Conservation (phyloP, 2,888 invertebrate species). For the Geophilus truncorum region DNA sequence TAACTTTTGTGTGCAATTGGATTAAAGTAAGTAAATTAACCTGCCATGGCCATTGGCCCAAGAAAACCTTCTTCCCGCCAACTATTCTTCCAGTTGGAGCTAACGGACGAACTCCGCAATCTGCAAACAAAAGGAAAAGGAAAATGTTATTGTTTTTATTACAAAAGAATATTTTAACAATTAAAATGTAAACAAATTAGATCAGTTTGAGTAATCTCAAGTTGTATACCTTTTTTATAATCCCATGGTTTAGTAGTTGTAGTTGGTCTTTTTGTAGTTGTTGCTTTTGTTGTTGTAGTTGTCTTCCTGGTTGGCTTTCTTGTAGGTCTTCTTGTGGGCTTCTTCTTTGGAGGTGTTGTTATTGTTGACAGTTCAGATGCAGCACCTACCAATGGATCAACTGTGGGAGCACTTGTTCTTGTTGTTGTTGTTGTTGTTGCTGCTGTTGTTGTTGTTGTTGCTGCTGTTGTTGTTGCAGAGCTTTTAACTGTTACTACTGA, state of each 20-base stretch:
- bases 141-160: neutral
- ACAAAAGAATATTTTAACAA: too few species aligned
- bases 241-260: conserved; percentile 43
- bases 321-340: conserved; percentile 38
- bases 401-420: neutral
- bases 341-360: neutral
- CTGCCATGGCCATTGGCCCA: conserved; percentile 90
- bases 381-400: neutral
- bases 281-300: conserved; percentile 41
- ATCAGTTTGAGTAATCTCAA: too few species aligned
- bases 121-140: conserved; percentile 54
- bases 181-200: too few species aligned
- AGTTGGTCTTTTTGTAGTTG: conserved; percentile 39
- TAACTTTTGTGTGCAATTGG: too few species aligned
- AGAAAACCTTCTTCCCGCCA: conserved; percentile 77
- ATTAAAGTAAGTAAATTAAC: too few species aligned
- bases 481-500: too few species aligned
- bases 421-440: too few species aligned
- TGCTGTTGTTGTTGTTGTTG: neutral
- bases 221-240: conserved; percentile 47
- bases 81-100: conserved; percentile 69
- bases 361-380: neutral
- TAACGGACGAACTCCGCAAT: conserved; percentile 79
- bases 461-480: neutral
- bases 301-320: conserved; percentile 39